These are phyloP conservation scores for Minunthozetes semirufus DNA, from an alignment of 2,888 invertebrate species.

Conservation along the genomic window DNA sequence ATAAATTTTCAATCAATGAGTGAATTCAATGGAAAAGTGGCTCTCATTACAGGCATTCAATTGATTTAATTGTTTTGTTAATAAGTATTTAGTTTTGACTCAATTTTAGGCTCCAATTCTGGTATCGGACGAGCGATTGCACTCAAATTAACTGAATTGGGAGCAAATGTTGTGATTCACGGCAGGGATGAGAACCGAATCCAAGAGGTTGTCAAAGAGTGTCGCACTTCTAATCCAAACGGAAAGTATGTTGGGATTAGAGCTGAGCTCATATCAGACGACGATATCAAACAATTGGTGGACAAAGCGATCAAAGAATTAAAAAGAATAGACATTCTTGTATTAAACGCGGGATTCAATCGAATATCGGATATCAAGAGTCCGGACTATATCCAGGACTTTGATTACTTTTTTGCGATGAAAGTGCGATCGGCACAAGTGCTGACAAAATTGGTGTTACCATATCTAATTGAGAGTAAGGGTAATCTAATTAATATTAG, in stretches of 20 bases:
- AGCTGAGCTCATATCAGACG: not conserved
- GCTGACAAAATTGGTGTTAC: not conserved
- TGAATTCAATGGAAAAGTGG: too few species aligned
- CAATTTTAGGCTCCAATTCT: slow-evolving; percentile 27
- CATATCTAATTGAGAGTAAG: slow-evolving; percentile 1
- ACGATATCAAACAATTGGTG: not conserved
- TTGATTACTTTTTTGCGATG: not conserved
- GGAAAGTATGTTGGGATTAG: not conserved
- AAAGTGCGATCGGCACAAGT: not conserved
- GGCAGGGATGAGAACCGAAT: slow-evolving; percentile 13
- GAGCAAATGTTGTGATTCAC: not conserved
- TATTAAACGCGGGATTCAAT: slow-evolving; percentile 1
- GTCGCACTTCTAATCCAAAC: not conserved
- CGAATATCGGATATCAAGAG: not conserved
- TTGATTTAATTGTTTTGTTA: too few species aligned
- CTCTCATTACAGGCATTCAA: too few species aligned
- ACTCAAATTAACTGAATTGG: not conserved
- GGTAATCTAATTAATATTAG: not conserved
- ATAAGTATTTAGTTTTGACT: too few species aligned
- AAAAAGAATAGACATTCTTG: not conserved
- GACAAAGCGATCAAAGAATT: not conserved
- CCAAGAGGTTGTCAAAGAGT: not conserved
- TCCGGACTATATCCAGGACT: not conserved
- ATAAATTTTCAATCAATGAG: too few species aligned
- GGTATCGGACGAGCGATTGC: slow-evolving; percentile 6